Percentiles rank a stretch among this genome's conserved stretches.
Conservation (phyloP, 92 coral and sea anemone species). For the Porites rus region DNA sequence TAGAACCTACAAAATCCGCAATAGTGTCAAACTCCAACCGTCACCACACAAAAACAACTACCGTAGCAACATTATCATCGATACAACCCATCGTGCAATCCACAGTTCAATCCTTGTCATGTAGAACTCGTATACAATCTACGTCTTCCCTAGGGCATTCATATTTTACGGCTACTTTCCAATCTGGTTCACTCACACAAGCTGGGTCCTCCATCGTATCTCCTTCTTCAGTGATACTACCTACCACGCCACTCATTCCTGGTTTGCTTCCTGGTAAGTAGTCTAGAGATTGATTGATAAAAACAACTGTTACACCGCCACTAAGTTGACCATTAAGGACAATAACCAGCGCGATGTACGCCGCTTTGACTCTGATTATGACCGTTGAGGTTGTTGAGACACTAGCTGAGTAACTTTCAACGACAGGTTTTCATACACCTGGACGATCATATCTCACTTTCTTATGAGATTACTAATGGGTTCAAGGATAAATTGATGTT, state of each 20-base stretch:
- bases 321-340: too few relatives aligned
- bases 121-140: neutral
- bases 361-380: too few relatives aligned
- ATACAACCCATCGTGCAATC: neutral
- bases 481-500: too few relatives aligned
- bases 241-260: neutral
- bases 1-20: too few relatives aligned
- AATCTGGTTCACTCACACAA: neutral
- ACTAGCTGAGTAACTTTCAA: too few relatives aligned
- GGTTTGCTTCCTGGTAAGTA: conserved; percentile 10
- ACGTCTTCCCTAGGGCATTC: neutral
- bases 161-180: neutral
- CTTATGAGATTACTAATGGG: too few relatives aligned
- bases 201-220: neutral
- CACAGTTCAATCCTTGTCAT: neutral
- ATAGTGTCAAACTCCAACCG: neutral
- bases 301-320: too few relatives aligned
- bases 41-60: neutral
- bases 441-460: too few relatives aligned
- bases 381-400: too few relatives aligned
- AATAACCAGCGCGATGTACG: too few relatives aligned
- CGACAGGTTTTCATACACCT: too few relatives aligned
- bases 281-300: too few relatives aligned
- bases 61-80: neutral
- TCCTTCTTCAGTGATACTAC: neutral